Conservation (phyloP, 2,797 vertebrate species). For the Pagetopsis macropterus region DNA sequence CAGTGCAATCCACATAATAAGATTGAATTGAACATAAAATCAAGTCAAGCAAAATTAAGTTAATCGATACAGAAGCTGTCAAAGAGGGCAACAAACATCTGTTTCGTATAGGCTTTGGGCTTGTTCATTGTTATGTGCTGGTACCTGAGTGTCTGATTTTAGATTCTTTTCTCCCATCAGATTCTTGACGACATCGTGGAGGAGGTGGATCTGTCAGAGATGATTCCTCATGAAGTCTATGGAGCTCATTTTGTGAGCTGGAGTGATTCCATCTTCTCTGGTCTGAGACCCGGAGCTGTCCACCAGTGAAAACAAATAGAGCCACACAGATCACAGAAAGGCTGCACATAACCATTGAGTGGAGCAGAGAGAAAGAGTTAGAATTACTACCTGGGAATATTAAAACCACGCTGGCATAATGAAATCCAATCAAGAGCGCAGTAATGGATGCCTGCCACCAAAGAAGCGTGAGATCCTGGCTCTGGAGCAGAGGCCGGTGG, state of each 20-base stretch:
- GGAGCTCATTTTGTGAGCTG: conserved; percentile 90
- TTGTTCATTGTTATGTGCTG: not conserved
- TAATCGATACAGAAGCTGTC: conserved; percentile 8
- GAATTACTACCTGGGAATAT: conserved; percentile 24
- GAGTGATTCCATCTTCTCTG: conserved; percentile 87
- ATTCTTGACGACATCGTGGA: conserved; percentile 82
- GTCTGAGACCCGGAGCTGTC: conserved; percentile 85
- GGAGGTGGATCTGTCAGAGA: conserved; percentile 85
- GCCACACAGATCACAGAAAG: conserved; percentile 32
- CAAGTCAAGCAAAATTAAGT: conserved; percentile 14
- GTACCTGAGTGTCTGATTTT: conserved; percentile 34
- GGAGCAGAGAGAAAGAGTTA: conserved; percentile 29
- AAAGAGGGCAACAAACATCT: not conserved
- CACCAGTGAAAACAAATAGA: conserved; percentile 82
- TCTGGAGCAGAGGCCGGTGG: conserved; percentile 90
- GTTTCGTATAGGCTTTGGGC: not conserved
- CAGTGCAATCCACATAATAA: conserved; percentile 26
- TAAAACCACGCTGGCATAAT: conserved; percentile 76
- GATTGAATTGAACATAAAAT: not conserved
- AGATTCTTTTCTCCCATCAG: conserved; percentile 74
- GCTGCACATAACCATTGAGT: conserved; percentile 25
- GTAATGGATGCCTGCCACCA: conserved; percentile 98
- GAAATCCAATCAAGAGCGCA: conserved; percentile 98
- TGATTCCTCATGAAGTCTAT: conserved; percentile 98
- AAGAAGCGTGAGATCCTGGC: conserved; percentile 98